Evolutionary conservation across 2,888 invertebrate species (phyloP).

Genomic region (Rapana venosa): DNA sequence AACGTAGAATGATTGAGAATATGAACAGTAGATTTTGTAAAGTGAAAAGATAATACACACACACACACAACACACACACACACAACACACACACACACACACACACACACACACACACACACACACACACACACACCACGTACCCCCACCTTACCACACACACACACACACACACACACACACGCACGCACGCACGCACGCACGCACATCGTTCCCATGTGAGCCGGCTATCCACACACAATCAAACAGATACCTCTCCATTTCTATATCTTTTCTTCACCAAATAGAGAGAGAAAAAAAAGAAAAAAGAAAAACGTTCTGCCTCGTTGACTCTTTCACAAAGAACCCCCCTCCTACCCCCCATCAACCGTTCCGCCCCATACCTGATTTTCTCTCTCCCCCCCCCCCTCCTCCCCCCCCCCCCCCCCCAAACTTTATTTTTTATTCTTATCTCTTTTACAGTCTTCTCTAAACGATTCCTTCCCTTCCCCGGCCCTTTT

Average conservation of each 20-base stretch:
- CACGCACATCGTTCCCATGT: neutral
- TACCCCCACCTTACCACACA: neutral
- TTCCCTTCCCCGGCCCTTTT: no score
- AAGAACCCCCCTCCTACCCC: neutral
- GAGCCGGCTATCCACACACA: neutral
- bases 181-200: neutral
- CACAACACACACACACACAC: conserved; percentile 10
- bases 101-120: neutral
- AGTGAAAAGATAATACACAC: neutral
- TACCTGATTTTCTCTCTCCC: neutral
- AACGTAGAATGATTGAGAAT: no score
- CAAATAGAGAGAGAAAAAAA: neutral
- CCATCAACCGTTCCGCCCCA: neutral
- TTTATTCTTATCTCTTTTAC: neutral
- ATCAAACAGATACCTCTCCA: neutral
- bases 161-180: neutral
- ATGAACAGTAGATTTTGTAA: no score
- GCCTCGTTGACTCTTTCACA: neutral
- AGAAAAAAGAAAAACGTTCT: neutral
- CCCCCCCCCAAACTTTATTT: neutral
- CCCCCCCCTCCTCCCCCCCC: neutral
- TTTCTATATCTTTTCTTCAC: neutral
- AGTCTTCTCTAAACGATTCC: no score
- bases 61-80: neutral
- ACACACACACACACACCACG: neutral